These are phyloP conservation scores for Arenaria interpres DNA, from an alignment of 2,113 vertebrate species.

Conservation along the genomic window DNA sequence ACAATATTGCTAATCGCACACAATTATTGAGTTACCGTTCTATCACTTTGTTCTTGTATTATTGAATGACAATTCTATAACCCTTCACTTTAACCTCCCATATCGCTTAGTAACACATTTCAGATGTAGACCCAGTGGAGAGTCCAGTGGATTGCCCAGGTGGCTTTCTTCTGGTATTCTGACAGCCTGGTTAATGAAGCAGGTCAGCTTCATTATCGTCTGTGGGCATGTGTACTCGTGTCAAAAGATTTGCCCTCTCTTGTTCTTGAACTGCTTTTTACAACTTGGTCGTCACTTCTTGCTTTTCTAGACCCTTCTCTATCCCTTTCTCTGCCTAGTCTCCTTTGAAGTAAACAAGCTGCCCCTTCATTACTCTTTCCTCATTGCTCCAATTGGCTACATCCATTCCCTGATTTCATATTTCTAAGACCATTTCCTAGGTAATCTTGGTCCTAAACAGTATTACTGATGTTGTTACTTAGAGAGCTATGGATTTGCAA, in stretches of 20 bases:
- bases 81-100: not conserved
- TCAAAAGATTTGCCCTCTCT: not conserved
- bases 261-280: not conserved
- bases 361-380: not conserved
- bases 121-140: not conserved
- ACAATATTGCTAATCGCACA: not conserved
- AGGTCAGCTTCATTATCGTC: not conserved
- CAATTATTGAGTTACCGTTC: not conserved
- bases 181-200: not conserved
- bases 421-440: not conserved
- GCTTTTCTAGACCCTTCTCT: not conserved
- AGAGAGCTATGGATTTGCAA: not conserved
- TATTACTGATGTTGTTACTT: not conserved
- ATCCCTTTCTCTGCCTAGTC: not conserved
- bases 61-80: not conserved
- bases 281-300: not conserved
- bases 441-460: not conserved
- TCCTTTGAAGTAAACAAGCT: not conserved
- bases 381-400: not conserved
- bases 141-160: not conserved
- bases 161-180: not conserved
- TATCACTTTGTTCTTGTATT: not conserved
- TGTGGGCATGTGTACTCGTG: not conserved
- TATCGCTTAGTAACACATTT: not conserved
- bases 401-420: not conserved